These are phyloP conservation scores for Zaprionus gabonicus DNA, from an alignment of 1,140 invertebrate genomes.

Conservation along the genomic window DNA sequence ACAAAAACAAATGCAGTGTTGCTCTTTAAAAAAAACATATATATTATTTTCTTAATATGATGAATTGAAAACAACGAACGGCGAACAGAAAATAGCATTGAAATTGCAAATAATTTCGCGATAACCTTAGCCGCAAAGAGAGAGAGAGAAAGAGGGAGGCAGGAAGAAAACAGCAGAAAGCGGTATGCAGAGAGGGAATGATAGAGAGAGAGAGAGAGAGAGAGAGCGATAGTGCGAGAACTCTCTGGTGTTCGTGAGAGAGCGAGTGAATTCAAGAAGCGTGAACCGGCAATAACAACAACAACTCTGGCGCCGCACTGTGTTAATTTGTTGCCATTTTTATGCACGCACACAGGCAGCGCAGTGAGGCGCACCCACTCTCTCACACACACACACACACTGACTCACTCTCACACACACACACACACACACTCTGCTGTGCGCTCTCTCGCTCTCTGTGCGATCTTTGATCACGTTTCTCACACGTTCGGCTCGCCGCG, in stretches of 20 bases:
- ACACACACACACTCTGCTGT: constrained; percentile 1
- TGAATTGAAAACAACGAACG: constrained; percentile 48
- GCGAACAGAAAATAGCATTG: constrained; percentile 53
- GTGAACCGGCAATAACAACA: constrained; percentile 41
- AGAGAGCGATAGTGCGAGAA: constrained; percentile 15
- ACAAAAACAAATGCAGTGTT: constrained; percentile 12
- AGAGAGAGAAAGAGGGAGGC: background rate
- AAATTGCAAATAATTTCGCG: constrained; percentile 67
- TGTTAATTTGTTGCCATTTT: constrained; percentile 80
- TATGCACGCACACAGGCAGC: constrained; percentile 32
- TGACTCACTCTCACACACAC: background rate
- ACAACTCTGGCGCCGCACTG: constrained; percentile 61
- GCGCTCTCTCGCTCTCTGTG: constrained; percentile 18
- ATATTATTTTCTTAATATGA: constrained; percentile 53
- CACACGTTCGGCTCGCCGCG: constrained; percentile 69
- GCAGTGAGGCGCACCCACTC: constrained; percentile 18
- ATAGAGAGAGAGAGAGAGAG: background rate
- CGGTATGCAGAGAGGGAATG: background rate
- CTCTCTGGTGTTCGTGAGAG: background rate
- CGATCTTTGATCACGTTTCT: constrained; percentile 83
- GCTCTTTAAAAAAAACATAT: constrained; percentile 6
- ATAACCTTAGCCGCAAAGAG: constrained; percentile 64
- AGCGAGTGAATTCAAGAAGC: constrained; percentile 10
- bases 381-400: constrained; percentile 14
- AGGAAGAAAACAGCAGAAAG: constrained; percentile 18